Percentiles rank a stretch among this genome's conserved stretches.
Conservation (phyloP, 2,113 vertebrate genomes). For the Crypturellus undulatus region DNA sequence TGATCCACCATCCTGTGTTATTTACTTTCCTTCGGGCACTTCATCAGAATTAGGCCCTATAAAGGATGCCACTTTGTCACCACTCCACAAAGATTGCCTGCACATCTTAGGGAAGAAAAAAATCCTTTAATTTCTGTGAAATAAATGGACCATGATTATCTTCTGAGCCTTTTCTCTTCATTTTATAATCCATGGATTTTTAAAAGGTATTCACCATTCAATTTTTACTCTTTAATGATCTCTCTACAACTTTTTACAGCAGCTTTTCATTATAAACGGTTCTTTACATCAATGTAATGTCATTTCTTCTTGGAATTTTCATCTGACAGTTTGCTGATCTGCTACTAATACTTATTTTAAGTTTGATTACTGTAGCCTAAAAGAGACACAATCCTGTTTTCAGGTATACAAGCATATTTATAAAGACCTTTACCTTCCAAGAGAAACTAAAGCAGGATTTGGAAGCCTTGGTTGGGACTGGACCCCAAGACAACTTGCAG, state of each 20-base stretch:
- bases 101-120: neutral
- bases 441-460: neutral
- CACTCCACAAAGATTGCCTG: neutral
- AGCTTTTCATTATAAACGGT: neutral
- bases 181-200: neutral
- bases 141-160: neutral
- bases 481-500: neutral
- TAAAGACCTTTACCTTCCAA: neutral
- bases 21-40: neutral
- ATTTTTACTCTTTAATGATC: neutral
- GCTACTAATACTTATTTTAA: neutral
- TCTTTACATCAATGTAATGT: neutral
- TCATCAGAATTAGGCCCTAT: neutral
- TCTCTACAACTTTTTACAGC: neutral
- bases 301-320: neutral
- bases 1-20: neutral
- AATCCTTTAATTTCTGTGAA: neutral
- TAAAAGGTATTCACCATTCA: neutral
- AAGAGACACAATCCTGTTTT: neutral
- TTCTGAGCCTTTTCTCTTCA: neutral
- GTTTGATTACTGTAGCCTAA: neutral
- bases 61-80: neutral
- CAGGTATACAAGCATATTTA: neutral
- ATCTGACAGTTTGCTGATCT: neutral
- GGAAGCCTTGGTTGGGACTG: neutral